Evolutionary conservation across 1,140 invertebrate species (phyloP).

Genomic region (Megalopta genalis): DNA sequence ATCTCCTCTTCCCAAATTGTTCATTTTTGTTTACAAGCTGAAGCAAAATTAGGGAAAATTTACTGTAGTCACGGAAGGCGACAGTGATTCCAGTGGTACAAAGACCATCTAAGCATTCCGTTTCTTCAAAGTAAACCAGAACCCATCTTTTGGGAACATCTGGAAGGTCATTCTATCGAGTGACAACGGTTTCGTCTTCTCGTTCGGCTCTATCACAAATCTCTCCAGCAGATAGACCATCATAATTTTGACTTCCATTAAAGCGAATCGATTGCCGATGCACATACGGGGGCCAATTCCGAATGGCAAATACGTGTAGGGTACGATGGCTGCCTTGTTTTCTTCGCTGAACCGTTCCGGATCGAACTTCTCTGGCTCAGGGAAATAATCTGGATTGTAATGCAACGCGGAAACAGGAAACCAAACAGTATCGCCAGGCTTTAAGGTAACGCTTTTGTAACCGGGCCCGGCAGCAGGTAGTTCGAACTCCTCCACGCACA

Average conservation of each 20-base stretch:
- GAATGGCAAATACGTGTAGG: constrained; percentile 81
- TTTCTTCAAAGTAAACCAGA: constrained; percentile 66
- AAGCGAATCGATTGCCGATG: constrained; percentile 70
- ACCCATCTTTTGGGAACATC: constrained; percentile 58
- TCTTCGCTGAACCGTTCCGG: constrained; percentile 78
- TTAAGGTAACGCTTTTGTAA: not conserved
- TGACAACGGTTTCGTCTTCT: constrained; percentile 63
- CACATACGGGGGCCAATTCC: constrained; percentile 79
- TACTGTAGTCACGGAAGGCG: too few species aligned
- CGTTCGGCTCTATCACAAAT: constrained; percentile 62
- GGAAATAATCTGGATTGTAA: constrained; percentile 68
- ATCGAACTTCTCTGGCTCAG: constrained; percentile 77
- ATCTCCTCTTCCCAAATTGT: too few species aligned
- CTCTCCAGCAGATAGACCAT: constrained; percentile 64
- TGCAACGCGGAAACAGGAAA: constrained; percentile 68
- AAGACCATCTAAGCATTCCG: constrained; percentile 7
- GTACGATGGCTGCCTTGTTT: constrained; percentile 72
- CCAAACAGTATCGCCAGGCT: constrained; percentile 51
- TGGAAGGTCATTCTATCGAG: constrained; percentile 62
- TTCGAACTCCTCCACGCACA: constrained; percentile 75
- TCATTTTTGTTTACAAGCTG: too few species aligned
- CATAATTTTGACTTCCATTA: constrained; percentile 73
- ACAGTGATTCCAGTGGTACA: too few species aligned
- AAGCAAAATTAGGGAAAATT: too few species aligned
- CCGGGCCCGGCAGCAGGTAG: constrained; percentile 40